Evolutionary conservation across 1,140 invertebrate genomes (phyloP), one percentile per base, ranked within the genome.

Genomic region (honey bee (Apis mellifera)): DNA sequence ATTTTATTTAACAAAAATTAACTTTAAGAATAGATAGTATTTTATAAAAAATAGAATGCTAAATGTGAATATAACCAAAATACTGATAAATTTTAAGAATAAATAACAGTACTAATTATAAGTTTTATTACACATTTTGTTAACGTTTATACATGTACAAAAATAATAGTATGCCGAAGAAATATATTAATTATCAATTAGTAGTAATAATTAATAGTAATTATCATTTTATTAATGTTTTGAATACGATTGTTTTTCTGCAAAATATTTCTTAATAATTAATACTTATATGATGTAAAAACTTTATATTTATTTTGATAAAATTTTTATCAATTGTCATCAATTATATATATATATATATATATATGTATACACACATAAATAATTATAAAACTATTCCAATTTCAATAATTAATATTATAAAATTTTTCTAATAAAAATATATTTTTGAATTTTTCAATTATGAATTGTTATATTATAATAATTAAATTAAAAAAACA

Each of bases 91-190:
- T 48, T 68, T 68, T n/a, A n/a, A 48, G 12, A 42, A 68, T 68
- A 48, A 68, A 68, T 48, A 12, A 68, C 42, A 7, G n/a, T 68
- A n/a, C 65, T 68, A 68, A 32, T 21, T 26, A 48, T 68, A 19
- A 48, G 2, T 68, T 68, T 68, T 68, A 42, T 68, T 68, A 68
- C 42, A 68, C n/a, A 68, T 64, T 12, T 68, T 48, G 19, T 68
- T 48, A 68, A 68, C 26, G 48, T 68, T 68, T 19, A 42, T 68
- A 68, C 42, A 68, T 68, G 19, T 69, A 69, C 17, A 69, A 69
- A 69, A 69, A 69, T 69, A 69, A 69, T 69, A 69, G 23, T 50
- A 69, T 19, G n/a, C 12, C n/a, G 48, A 52, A 69, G 48, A 69
- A n/a, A 50, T 69, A 52, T 19, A 23, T n/a, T 32, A 42, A 42